phyloP scores from a whole-genome alignment of 2,113 vertebrate genomes.

The Hippocampus guttulatus region DNA sequence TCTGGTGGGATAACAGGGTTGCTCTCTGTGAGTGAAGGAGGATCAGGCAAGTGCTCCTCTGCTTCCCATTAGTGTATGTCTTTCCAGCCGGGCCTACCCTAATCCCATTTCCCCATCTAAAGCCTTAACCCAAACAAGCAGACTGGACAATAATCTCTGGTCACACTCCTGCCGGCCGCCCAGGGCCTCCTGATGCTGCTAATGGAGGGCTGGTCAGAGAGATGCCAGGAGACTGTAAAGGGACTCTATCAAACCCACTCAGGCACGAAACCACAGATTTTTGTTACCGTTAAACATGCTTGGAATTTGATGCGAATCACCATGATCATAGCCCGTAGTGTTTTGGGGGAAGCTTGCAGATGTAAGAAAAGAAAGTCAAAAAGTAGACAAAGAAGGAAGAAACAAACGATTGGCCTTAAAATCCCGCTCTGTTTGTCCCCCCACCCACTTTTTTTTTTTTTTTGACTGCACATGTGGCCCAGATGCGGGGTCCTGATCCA shows the following conservation, averaged over 20 bases:
- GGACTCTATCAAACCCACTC: slow-evolving; percentile 39
- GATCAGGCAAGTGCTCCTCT: slow-evolving; percentile 67
- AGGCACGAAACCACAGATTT: slow-evolving; percentile 33
- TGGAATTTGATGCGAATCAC: slow-evolving; percentile 21
- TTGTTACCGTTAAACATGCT: slow-evolving; percentile 33
- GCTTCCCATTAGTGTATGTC: slow-evolving; percentile 70
- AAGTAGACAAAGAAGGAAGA: slow-evolving; percentile 2
- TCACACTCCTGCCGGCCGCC: slow-evolving; percentile 66
- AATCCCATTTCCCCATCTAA: slow-evolving; percentile 77
- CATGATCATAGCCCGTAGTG: slow-evolving; percentile 4
- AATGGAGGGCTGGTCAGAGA: slow-evolving; percentile 53
- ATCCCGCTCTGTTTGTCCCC: slow-evolving; percentile 34
- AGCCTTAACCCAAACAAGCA: slow-evolving; percentile 76
- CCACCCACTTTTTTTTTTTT: background rate
- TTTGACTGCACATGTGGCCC: slow-evolving; percentile 64
- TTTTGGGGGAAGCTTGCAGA: slow-evolving; percentile 5
- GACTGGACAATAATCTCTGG: slow-evolving; percentile 72
- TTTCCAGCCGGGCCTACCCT: slow-evolving; percentile 69
- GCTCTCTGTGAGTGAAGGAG: slow-evolving; percentile 65
- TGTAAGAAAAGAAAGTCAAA: slow-evolving; percentile 26
- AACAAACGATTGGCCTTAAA: slow-evolving; percentile 32
- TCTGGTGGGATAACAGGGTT: slow-evolving; percentile 72
- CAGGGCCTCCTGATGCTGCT: slow-evolving; percentile 58
- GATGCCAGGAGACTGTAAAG: slow-evolving; percentile 46
- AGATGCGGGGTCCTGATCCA: slow-evolving; percentile 67